phyloP scores from a whole-genome alignment of 2,888 invertebrate genomes.

The Amiota mariae region DNA sequence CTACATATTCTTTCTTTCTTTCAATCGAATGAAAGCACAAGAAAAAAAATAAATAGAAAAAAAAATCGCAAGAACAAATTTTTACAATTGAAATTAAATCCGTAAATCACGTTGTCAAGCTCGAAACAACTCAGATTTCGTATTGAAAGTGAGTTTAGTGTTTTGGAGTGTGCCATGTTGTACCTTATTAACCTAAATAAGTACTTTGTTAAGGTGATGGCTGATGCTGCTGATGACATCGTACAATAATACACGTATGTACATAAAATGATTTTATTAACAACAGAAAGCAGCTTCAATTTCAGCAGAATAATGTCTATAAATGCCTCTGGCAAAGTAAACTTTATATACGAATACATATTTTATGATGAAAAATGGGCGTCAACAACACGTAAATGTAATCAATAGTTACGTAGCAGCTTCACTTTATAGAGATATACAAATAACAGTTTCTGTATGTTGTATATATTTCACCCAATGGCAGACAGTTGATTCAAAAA shows the following conservation, averaged over 20 bases:
- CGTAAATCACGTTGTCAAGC: slow-evolving; percentile 10
- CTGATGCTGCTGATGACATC: not conserved
- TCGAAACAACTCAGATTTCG: not conserved
- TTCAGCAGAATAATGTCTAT: not conserved
- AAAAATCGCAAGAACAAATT: slow-evolving; percentile 17
- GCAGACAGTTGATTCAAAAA: not conserved
- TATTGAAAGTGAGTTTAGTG: not conserved
- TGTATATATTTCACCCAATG: no score
- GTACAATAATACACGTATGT: slow-evolving; percentile 35
- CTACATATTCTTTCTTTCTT: not conserved
- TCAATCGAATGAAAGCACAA: not conserved
- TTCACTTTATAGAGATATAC: not conserved
- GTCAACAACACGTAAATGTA: slow-evolving; percentile 58
- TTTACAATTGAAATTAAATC: slow-evolving; percentile 24
- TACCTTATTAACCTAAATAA: slow-evolving; percentile 30
- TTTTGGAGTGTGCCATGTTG: slow-evolving; percentile 9
- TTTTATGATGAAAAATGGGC: slow-evolving; percentile 49
- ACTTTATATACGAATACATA: slow-evolving; percentile 1
- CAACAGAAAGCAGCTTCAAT: slow-evolving; percentile 47
- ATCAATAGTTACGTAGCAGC: slow-evolving; percentile 48
- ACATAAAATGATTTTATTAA: slow-evolving; percentile 64
- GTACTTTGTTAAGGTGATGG: slow-evolving; percentile 38
- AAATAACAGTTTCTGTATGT: not conserved
- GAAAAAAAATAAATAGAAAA: not conserved
- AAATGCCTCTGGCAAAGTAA: slow-evolving; percentile 11